Evolutionary conservation across 2,797 vertebrate species (phyloP), one percentile per base, ranked within the genome.

Genomic region (Heterohyrax brucei): DNA sequence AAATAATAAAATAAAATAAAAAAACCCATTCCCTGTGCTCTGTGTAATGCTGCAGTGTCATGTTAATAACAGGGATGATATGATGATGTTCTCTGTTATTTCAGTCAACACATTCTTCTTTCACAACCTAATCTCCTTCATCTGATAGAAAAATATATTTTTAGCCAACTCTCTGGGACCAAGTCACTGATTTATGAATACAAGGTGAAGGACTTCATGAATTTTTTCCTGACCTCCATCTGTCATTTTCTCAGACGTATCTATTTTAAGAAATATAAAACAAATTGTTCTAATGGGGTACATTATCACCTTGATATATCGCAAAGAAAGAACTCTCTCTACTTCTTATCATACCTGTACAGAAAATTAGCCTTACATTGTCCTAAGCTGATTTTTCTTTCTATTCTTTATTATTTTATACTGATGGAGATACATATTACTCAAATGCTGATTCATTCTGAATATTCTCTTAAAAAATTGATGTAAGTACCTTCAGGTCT

Each of bases 121-220:
- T 97, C 93, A 98, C 96, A 94, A 97, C 95, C 96, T 98, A 98
- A 98, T 98, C 98, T 98, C 98, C 98, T 98, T 98, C 97, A 98
- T 97, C 97, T 98, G 97, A 98, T 98, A 98, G 97, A 98, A 97
- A 98, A 98, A 98, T 98, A 84, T 98, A 98, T 98, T 98, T 99
- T 98, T 98, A 98, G 98, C 97, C 96, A 97, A 95, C 97, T 98
- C 97, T 89, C 96, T 97, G 95, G 96, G 96, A 95, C 98, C 96
- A 96, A 97, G 98, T 98, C 98, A 98, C 98, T 98, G 98, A 98
- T 98, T 98, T 98, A 98, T 98, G 98, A 98, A 98, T 98, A 98
- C 98, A 98, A 98, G 98, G 96, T 98, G 96, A 96, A 98, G 96
- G 98, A 97, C 98, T 98, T 98, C 97, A 98, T 98, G 97, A 98